Evolutionary conservation across 2,797 vertebrate species (phyloP).

Genomic region (Chiroxiphia lanceolata): DNA sequence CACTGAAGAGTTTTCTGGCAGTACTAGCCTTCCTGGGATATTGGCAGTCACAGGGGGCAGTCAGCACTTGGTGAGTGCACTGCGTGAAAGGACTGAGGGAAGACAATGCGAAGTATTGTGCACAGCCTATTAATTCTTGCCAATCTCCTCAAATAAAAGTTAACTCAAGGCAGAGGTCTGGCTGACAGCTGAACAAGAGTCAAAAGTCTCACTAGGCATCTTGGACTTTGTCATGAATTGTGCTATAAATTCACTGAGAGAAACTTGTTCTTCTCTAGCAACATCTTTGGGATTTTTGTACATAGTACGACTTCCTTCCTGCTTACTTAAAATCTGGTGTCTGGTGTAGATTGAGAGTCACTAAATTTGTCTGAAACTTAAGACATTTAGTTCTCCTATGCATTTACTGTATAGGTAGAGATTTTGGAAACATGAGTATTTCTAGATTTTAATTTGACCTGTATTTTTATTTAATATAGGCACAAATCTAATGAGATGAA

Average conservation of each 20-base stretch:
- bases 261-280: not conserved
- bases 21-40: not conserved
- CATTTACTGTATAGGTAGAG: not conserved
- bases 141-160: not conserved
- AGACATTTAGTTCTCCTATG: not conserved
- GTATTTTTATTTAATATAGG: not conserved
- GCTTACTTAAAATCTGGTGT: not conserved
- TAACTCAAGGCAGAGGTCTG: not conserved
- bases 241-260: not conserved
- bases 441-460: not conserved
- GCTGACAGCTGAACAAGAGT: not conserved
- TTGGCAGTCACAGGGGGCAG: not conserved
- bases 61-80: accelerated
- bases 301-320: not conserved
- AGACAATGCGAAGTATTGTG: not conserved
- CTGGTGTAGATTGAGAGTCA: not conserved
- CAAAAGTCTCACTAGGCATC: not conserved
- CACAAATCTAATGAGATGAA: not conserved
- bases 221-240: not conserved
- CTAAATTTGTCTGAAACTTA: not conserved
- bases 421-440: not conserved
- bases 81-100: not conserved
- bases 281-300: not conserved
- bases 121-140: not conserved
- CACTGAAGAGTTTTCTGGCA: not conserved